Conservation (phyloP, 2,888 invertebrate genomes). For the Hypolimnas misippus region DNA sequence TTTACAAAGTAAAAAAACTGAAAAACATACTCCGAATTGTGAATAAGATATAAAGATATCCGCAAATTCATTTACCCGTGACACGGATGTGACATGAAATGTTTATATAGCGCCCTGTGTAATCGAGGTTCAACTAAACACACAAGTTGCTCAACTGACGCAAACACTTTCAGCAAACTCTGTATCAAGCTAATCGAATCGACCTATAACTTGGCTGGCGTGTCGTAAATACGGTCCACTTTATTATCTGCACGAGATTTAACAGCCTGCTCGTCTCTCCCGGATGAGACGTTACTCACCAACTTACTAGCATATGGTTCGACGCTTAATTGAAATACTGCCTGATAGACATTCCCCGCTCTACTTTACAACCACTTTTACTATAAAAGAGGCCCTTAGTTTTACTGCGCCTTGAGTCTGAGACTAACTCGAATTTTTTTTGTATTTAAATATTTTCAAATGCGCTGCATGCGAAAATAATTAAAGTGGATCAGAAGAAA, state of each 20-base stretch:
- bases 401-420: not conserved
- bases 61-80: constrained; percentile 28
- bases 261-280: constrained; percentile 46
- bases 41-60: constrained; percentile 4
- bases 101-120: constrained; percentile 48
- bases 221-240: constrained; percentile 67
- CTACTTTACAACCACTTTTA: constrained; percentile 19
- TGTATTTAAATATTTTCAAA: not conserved
- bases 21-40: not conserved
- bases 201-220: constrained; percentile 65
- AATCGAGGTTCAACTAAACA: constrained; percentile 56
- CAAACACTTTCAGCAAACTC: constrained; percentile 66
- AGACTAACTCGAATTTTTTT: not conserved
- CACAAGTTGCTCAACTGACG: constrained; percentile 58
- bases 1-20: not conserved
- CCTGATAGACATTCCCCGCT: constrained; percentile 41
- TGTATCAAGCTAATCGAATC: constrained; percentile 70
- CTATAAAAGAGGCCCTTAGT: not conserved
- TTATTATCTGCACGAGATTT: constrained; percentile 67
- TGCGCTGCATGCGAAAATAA: no score
- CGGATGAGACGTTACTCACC: constrained; percentile 45
- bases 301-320: constrained; percentile 38
- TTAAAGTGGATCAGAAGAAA: not conserved
- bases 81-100: constrained; percentile 42
- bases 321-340: constrained; percentile 55